Base-by-base conservation (phyloP, 2,797 vertebrate genomes). In the Rachycentron canadum region DNA sequence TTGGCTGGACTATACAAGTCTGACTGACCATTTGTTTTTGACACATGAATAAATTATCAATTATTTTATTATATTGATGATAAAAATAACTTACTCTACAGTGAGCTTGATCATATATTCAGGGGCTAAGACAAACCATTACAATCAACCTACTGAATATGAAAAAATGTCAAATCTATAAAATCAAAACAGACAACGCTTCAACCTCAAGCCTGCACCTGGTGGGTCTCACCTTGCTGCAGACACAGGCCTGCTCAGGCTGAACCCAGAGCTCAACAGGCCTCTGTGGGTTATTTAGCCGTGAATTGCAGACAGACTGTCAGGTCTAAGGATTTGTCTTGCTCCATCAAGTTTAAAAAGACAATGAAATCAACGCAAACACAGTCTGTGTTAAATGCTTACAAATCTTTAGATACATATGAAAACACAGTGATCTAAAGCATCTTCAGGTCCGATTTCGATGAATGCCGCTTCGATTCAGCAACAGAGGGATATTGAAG, bases 321-420 rank as follows among this genome's bases (percentile, higher is more conserved):
- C 73, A 63, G 55, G 76, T 62, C 45, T 45, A 41, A 67, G 45
- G 59, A 71, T 78, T 68, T 77, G 76, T 74, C 69, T 79, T 61
- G 69, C 26, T 64, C 53, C 30, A 60, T 3, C 13, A 26, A 56
- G 57, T 55, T 67, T 67, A 71, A 52, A 65, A 76, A 43, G 19
- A n/a, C 64, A 76, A 66, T 69, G 55, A 63, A 87, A 84, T 65
- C 74, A 77, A 79, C 75, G 38, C 23, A 26, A 23, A 52, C 41
- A 26, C 4, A 23, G 57, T 6, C 6, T 21, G 21, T 19, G 11
- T 38, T 52, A 69, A 28, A 45, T 32, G 17, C 59, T 67, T 1
- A 45, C 14, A 58, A 40, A 32, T 76, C 13, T 62, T 53, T 53
- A 41, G 23, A 58, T 70, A 60, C 57, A 66, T 34, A 4, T 41